Conservation (phyloP, 2,888 invertebrate species). For the Timema cristinae region DNA sequence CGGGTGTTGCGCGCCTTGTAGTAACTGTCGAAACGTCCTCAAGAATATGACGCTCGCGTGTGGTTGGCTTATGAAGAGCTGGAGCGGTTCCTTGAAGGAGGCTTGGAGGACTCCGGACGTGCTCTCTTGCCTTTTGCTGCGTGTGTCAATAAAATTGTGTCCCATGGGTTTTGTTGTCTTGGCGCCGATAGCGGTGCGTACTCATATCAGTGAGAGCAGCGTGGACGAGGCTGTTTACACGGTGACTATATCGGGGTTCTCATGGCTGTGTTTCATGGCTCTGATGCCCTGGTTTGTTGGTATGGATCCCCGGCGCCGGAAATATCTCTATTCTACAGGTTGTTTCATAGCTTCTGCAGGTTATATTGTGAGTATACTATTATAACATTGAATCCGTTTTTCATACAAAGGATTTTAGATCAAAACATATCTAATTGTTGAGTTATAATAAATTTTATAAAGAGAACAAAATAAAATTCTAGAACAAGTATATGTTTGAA, state of each 20-base stretch:
- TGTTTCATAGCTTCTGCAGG: slow-evolving; percentile 7
- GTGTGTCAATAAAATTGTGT: background rate
- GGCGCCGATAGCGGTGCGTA: slow-evolving; percentile 7
- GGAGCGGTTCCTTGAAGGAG: background rate
- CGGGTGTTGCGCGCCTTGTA: too few species aligned
- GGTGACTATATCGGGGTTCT: slow-evolving; percentile 10
- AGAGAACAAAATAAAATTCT: too few species aligned
- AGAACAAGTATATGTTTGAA: too few species aligned
- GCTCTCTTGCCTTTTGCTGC: background rate
- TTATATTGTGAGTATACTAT: background rate
- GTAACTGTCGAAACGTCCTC: too few species aligned
- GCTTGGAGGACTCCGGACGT: background rate
- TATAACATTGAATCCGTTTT: too few species aligned
- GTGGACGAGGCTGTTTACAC: slow-evolving; percentile 11
- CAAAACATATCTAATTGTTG: too few species aligned
- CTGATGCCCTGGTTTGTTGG: slow-evolving; percentile 4
- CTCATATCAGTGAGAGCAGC: slow-evolving; percentile 7
- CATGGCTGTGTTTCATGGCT: slow-evolving; percentile 9
- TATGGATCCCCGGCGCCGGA: background rate
- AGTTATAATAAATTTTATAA: too few species aligned
- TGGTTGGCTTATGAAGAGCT: too few species aligned
- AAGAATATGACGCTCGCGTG: too few species aligned
- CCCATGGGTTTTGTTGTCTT: slow-evolving; percentile 6
- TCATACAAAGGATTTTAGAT: too few species aligned
- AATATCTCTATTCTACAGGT: slow-evolving; percentile 10